Evolutionary conservation across 2,113 vertebrate species (phyloP).

Genomic region (Clupea harengus): DNA sequence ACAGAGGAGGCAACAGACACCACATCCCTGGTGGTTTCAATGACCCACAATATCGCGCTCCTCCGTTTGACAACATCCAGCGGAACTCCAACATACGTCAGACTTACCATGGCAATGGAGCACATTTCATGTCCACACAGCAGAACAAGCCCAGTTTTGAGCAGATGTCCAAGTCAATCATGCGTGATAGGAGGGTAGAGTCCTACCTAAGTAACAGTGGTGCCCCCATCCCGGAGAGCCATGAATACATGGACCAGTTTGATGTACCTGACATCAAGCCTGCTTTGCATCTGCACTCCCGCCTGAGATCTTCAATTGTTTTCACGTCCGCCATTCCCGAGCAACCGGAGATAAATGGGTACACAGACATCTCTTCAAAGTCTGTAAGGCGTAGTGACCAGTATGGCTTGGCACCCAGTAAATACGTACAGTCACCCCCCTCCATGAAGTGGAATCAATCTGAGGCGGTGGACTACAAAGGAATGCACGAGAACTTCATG

Average conservation of each 20-base stretch:
- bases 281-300: slow-evolving; percentile 72
- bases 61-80: slow-evolving; percentile 58
- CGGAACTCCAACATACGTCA: slow-evolving; percentile 78
- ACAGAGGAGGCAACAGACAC: slow-evolving; percentile 71
- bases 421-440: slow-evolving; percentile 50
- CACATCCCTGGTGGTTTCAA: slow-evolving; percentile 68
- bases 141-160: slow-evolving; percentile 86
- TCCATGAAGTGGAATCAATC: slow-evolving; percentile 62
- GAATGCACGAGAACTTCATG: slow-evolving; percentile 54
- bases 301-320: slow-evolving; percentile 81
- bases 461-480: slow-evolving; percentile 42
- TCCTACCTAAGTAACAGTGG: slow-evolving; percentile 86
- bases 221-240: slow-evolving; percentile 64
- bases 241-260: slow-evolving; percentile 70
- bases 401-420: slow-evolving; percentile 41
- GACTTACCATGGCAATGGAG: slow-evolving; percentile 85
- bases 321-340: slow-evolving; percentile 83
- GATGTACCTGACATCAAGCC: slow-evolving; percentile 78
- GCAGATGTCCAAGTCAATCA: slow-evolving; percentile 83
- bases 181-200: slow-evolving; percentile 88
- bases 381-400: slow-evolving; percentile 69
- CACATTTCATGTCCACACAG: slow-evolving; percentile 77
- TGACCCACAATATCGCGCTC: slow-evolving; percentile 66
- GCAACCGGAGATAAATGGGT: slow-evolving; percentile 80
- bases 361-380: slow-evolving; percentile 72